Evolutionary conservation across 1,140 invertebrate genomes (phyloP).

Genomic region (Anagrus nilaparvatae): DNA sequence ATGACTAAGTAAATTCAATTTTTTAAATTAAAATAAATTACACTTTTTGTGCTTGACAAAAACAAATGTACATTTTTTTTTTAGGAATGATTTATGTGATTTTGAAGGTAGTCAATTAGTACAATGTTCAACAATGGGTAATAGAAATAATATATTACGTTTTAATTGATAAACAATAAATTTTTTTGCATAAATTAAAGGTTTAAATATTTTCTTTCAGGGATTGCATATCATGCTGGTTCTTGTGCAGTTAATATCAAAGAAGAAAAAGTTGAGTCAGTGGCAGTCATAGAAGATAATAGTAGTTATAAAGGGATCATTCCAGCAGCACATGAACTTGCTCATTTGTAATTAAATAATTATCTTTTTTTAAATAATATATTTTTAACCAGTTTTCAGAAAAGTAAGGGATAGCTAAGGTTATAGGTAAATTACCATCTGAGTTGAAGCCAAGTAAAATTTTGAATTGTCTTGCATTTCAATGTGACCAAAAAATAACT

Average conservation of each 20-base stretch:
- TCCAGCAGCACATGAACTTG: constrained; percentile 30
- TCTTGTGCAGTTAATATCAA: constrained; percentile 22
- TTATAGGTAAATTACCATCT: too few relatives aligned
- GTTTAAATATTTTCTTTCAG: constrained; percentile 13
- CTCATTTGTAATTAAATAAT: constrained; percentile 27
- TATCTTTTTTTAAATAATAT: too few relatives aligned
- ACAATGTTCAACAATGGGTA: constrained; percentile 11
- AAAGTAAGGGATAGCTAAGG: too few relatives aligned
- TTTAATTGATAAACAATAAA: constrained; percentile 4
- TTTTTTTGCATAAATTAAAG: not conserved
- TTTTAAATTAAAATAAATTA: not conserved
- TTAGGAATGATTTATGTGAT: constrained; percentile 9
- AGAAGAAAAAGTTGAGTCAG: constrained; percentile 22
- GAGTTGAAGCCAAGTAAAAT: too few relatives aligned
- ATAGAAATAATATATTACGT: constrained; percentile 8
- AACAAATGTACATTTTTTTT: constrained; percentile 8
- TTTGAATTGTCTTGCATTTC: too few relatives aligned
- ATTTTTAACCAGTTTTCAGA: not conserved
- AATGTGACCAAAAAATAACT: too few relatives aligned
- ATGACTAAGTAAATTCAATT: constrained; percentile 17
- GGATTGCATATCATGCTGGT: constrained; percentile 26
- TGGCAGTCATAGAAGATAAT: constrained; percentile 30
- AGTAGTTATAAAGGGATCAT: constrained; percentile 31
- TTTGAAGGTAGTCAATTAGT: not conserved
- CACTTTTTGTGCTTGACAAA: not conserved